phyloP scores from a whole-genome alignment of 1,140 invertebrate genomes.

The Drosophila miranda region DNA sequence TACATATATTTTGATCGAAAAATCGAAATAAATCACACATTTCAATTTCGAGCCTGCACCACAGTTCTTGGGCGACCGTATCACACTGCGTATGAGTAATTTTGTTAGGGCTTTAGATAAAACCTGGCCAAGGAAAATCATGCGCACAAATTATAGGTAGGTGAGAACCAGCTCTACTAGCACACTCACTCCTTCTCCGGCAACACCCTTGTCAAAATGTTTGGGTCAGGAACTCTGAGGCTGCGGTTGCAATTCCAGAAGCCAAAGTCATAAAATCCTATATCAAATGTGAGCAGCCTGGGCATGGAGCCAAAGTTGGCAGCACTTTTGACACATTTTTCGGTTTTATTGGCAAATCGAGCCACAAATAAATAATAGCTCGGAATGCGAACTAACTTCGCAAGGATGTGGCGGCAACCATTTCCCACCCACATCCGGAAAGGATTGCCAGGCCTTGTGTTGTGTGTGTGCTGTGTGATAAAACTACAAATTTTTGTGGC shows the following conservation, averaged over 20 bases:
- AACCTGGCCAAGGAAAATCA: constrained; percentile 45
- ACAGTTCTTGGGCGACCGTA: constrained; percentile 23
- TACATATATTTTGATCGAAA: not conserved
- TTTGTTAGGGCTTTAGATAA: constrained; percentile 69
- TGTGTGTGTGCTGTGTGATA: constrained; percentile 26
- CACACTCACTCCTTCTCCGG: not conserved
- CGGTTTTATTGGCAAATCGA: constrained; percentile 75
- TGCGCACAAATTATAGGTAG: constrained; percentile 56
- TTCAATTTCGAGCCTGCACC: not conserved
- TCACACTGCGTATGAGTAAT: constrained; percentile 73
- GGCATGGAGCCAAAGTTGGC: constrained; percentile 31
- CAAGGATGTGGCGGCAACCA: constrained; percentile 48
- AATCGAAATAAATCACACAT: not conserved
- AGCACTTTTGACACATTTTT: constrained; percentile 75
- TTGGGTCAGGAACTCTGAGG: constrained; percentile 43
- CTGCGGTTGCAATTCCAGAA: constrained; percentile 69
- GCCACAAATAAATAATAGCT: constrained; percentile 79
- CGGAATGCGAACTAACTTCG: constrained; percentile 70
- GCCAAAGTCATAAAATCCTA: constrained; percentile 76
- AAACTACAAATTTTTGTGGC: constrained; percentile 71
- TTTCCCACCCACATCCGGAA: constrained; percentile 27
- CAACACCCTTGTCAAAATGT: constrained; percentile 64
- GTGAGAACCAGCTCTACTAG: constrained; percentile 24
- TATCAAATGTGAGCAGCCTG: constrained; percentile 69
- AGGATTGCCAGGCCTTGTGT: constrained; percentile 21